Percentiles rank a stretch among this genome's conserved stretches.
These are phyloP conservation scores for Cotesia glomerata DNA, from an alignment of 1,140 invertebrate genomes.

Conservation along the genomic window DNA sequence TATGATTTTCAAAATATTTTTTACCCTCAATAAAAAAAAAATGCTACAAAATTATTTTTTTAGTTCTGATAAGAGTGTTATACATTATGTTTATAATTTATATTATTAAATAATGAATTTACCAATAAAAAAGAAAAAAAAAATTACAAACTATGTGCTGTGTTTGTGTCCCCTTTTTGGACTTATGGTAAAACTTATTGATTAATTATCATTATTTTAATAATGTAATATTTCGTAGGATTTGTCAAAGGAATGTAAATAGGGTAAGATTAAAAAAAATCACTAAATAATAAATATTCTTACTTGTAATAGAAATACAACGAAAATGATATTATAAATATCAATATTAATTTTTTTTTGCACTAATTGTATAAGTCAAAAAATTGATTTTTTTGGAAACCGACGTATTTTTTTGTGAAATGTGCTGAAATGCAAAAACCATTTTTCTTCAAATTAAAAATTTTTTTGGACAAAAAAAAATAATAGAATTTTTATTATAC, in stretches of 20 bases:
- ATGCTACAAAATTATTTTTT: too few relatives aligned
- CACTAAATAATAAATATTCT: conserved; percentile 29
- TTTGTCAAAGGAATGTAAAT: conserved; percentile 59
- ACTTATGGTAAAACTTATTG: conserved; percentile 49
- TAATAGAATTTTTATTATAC: too few relatives aligned
- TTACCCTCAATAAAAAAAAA: too few relatives aligned
- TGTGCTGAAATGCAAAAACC: too few relatives aligned
- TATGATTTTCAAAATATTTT: neutral
- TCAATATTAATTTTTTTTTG: neutral
- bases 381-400: too few relatives aligned
- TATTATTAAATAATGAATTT: too few relatives aligned
- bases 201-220: conserved; percentile 42
- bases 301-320: conserved; percentile 63
- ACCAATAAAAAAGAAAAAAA: neutral
- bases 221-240: conserved; percentile 56
- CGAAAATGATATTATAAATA: conserved; percentile 35
- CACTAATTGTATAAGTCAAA: neutral
- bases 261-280: conserved; percentile 41
- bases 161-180: conserved; percentile 42
- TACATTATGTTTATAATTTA: too few relatives aligned
- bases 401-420: too few relatives aligned
- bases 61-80: too few relatives aligned
- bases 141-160: conserved; percentile 49
- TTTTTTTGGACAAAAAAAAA: too few relatives aligned
- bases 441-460: too few relatives aligned